These are phyloP conservation scores for Drosophila diplacantha DNA, from an alignment of 2,888 invertebrate species.

Conservation along the genomic window DNA sequence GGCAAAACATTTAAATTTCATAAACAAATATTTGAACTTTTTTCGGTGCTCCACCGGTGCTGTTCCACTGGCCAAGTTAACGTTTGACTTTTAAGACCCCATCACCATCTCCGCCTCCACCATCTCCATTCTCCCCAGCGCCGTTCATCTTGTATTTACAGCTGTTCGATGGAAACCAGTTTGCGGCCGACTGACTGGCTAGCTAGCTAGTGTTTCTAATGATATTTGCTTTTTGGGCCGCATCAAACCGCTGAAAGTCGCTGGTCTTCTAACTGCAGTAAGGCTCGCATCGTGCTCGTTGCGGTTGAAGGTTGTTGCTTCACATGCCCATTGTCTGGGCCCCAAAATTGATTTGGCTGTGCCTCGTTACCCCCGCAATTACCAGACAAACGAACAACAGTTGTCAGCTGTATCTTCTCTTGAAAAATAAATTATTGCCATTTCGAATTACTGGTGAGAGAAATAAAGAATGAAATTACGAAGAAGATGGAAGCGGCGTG, in stretches of 20 bases:
- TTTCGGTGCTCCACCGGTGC: slow-evolving; percentile 16
- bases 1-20: slow-evolving; percentile 26
- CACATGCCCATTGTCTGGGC: slow-evolving; percentile 14
- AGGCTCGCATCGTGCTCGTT: background rate
- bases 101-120: slow-evolving; percentile 1
- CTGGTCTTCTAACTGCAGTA: slow-evolving; percentile 22
- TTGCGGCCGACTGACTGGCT: slow-evolving; percentile 26
- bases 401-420: slow-evolving; percentile 19
- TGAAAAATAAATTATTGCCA: slow-evolving; percentile 6
- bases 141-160: slow-evolving; percentile 47
- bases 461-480: background rate
- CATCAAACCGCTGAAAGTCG: slow-evolving; percentile 31
- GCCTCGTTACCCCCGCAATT: slow-evolving; percentile 12
- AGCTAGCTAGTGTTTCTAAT: slow-evolving; percentile 29
- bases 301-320: slow-evolving; percentile 30
- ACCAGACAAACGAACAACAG: slow-evolving; percentile 11
- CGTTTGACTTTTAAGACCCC: slow-evolving; percentile 43
- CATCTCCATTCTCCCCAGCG: slow-evolving; percentile 4
- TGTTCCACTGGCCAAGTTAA: slow-evolving; percentile 33
- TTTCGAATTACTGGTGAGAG: background rate
- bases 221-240: slow-evolving; percentile 39
- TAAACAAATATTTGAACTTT: slow-evolving; percentile 36
- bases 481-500: background rate
- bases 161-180: slow-evolving; percentile 65
- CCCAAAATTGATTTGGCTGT: slow-evolving; percentile 4